Conservation (phyloP, 2,888 invertebrate species). For the Kuschelorhynchus macadamiae region DNA sequence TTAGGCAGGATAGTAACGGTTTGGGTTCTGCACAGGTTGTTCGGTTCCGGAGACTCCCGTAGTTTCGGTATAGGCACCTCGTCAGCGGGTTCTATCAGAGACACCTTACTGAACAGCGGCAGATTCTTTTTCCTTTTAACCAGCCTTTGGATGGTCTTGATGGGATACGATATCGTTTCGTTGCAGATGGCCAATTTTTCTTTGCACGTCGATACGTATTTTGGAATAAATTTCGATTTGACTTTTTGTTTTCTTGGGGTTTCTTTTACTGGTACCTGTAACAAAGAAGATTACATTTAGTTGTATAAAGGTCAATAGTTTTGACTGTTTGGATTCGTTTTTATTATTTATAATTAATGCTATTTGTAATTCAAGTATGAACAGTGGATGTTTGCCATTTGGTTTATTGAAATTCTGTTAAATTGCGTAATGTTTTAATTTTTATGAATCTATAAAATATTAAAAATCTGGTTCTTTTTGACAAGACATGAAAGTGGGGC, state of each 20-base stretch:
- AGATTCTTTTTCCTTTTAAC: slow-evolving; percentile 41
- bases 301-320: too few relatives aligned
- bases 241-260: slow-evolving; percentile 8
- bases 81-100: slow-evolving; percentile 39
- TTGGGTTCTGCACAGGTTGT: slow-evolving; percentile 59
- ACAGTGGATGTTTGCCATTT: too few relatives aligned
- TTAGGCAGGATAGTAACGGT: slow-evolving; percentile 74
- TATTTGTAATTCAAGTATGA: too few relatives aligned
- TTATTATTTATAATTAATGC: too few relatives aligned
- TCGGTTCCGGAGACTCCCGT: slow-evolving; percentile 33
- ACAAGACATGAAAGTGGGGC: too few relatives aligned
- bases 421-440: too few relatives aligned
- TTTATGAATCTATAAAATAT: too few relatives aligned
- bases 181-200: slow-evolving; percentile 31
- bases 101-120: slow-evolving; percentile 36
- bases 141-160: slow-evolving; percentile 32
- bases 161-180: slow-evolving; percentile 30
- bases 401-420: too few relatives aligned
- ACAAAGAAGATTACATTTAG: not conserved
- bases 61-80: slow-evolving; percentile 17
- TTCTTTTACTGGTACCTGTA: slow-evolving; percentile 37
- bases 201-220: slow-evolving; percentile 16
- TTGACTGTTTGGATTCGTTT: not conserved
- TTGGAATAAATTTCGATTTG: slow-evolving; percentile 20
- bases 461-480: too few relatives aligned